These are phyloP conservation scores for Actinernus sp. DNA, from an alignment of 92 coral and sea anemone genomes.

Conservation along the genomic window DNA sequence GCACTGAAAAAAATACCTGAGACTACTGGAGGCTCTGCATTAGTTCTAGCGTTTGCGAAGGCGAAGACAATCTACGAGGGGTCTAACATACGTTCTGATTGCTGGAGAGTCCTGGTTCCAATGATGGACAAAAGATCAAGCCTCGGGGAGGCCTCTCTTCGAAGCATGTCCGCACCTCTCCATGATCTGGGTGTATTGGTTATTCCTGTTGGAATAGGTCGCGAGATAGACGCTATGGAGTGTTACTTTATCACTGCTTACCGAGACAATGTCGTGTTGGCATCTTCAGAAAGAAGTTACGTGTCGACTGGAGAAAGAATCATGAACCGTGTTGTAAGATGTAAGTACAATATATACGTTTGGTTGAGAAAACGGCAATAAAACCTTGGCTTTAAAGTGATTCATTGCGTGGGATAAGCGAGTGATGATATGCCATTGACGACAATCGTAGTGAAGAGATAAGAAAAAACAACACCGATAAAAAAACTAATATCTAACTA, in stretches of 20 bases:
- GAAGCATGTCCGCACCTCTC: constrained; percentile 45
- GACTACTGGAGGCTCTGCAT: constrained; percentile 1
- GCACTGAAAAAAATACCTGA: constrained; percentile 11
- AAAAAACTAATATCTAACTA: no score
- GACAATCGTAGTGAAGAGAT: no score
- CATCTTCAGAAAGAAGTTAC: constrained; percentile 10
- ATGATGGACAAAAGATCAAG: constrained; percentile 11
- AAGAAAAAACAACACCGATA: no score
- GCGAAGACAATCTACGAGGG: constrained; percentile 11
- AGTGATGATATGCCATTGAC: no score
- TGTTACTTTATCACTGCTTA: constrained; percentile 17
- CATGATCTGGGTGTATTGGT: constrained; percentile 67
- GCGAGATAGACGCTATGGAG: constrained; percentile 21
- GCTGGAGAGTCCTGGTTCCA: constrained; percentile 25
- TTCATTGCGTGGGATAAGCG: no score
- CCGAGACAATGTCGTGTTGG: constrained; percentile 21
- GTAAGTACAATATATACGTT: constrained; percentile 15
- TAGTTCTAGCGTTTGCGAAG: not conserved
- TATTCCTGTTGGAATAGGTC: constrained; percentile 87
- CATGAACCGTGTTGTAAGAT: constrained; percentile 10
- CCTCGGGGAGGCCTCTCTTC: not conserved
- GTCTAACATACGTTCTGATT: not conserved
- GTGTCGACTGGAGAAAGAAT: constrained; percentile 12
- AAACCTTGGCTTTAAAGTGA: no score
- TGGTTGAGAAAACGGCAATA: no score